Conservation (phyloP, 2,888 invertebrate genomes). For the Lagria hirta region DNA sequence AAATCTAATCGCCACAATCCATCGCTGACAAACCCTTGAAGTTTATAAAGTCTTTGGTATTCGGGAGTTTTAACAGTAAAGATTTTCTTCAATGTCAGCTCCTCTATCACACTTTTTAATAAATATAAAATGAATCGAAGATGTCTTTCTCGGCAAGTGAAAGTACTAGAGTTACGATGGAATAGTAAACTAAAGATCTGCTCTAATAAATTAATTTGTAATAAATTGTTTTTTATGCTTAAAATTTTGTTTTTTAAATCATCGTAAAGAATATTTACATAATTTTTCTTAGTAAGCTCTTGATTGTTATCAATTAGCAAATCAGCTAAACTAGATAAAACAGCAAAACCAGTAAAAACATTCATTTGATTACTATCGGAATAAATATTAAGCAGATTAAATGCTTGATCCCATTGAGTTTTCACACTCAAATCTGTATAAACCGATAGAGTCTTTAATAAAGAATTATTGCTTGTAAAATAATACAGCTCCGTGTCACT, state of each 20-base stretch:
- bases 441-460: slow-evolving; percentile 29
- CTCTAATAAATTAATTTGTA: slow-evolving; percentile 66
- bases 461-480: slow-evolving; percentile 26
- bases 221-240: slow-evolving; percentile 24
- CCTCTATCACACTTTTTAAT: slow-evolving; percentile 59
- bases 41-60: slow-evolving; percentile 43
- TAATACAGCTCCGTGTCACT: slow-evolving; percentile 31
- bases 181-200: slow-evolving; percentile 69
- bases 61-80: slow-evolving; percentile 48
- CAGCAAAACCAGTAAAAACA: slow-evolving; percentile 17
- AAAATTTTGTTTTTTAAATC: slow-evolving; percentile 24
- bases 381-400: slow-evolving; percentile 14
- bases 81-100: slow-evolving; percentile 53
- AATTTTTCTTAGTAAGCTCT: slow-evolving; percentile 1
- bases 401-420: slow-evolving; percentile 21
- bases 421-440: slow-evolving; percentile 27
- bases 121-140: slow-evolving; percentile 62
- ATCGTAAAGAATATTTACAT: slow-evolving; percentile 6
- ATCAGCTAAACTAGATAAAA: slow-evolving; percentile 15
- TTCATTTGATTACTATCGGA: slow-evolving; percentile 8
- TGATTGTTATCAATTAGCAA: slow-evolving; percentile 9
- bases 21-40: slow-evolving; percentile 62
- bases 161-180: slow-evolving; percentile 60
- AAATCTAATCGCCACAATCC: slow-evolving; percentile 74
- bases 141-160: slow-evolving; percentile 60